Base-by-base conservation (phyloP, 2,113 vertebrate species). In the Passer domesticus region DNA sequence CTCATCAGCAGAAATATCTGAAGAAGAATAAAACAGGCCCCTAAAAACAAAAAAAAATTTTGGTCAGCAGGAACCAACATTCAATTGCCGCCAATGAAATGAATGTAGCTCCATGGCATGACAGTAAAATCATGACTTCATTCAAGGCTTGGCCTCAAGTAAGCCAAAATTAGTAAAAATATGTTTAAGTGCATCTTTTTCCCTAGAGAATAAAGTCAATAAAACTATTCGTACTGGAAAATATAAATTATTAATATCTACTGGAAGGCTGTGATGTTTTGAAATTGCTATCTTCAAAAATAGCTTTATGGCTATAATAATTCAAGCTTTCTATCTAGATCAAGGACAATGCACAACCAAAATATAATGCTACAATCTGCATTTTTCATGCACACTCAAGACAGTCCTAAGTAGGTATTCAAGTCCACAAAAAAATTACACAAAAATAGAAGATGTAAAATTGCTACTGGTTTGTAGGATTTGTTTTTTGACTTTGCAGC, bases 241-340 rank as follows among this genome's bases (percentile, higher is more conserved):
- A 93, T 41, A 92, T 93, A 83, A 86, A 94, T 93, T 91, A 95
- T 95, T 96, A 92, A 90, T 81, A 88, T 60, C 52, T 94, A 86
- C 87, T 75, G 88, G 60, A 96, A 95, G 47, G 49, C 83, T 80
- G 64, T 39, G 23, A 91, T 91, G 77, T 59, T 91, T 92, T 47
- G 58, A 84, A 91, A 80, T 72, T 43, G 31, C 47, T 44, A 31
- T 43, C 76, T 87, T 91, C 70, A 80, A 76, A 90, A 96, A 94
- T 68, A 96, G 82, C 39, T 96, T 93, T 85, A 86, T 64, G 47
- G 63, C 72, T 90, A 16, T 63, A 91, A 58, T 72, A 91, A 83
- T 56, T 96, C 84, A 92, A 87, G 62, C 19, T 74, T 87, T 79
- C 81, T 80, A 52, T 58, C 83, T 83, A 85, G 93, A 79, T 55